Conservation (phyloP, 2,888 invertebrate species). For the Catocala fraxini region DNA sequence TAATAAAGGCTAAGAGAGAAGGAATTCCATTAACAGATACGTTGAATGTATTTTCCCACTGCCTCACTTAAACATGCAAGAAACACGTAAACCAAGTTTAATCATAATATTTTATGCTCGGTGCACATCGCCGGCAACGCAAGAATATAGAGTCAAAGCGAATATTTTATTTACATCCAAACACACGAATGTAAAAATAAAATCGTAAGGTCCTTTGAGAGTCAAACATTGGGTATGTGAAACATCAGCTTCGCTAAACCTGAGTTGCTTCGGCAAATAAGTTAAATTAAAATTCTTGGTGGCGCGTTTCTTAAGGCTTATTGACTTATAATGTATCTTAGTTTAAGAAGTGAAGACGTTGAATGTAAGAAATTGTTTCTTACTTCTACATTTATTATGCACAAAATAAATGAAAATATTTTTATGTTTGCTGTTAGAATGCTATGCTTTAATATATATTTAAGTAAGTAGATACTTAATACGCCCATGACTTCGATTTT, state of each 20-base stretch:
- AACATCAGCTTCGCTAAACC: slow-evolving; percentile 26
- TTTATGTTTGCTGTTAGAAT: too few relatives aligned
- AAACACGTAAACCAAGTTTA: slow-evolving; percentile 26
- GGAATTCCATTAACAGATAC: slow-evolving; percentile 1
- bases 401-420: too few relatives aligned
- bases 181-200: slow-evolving; percentile 54
- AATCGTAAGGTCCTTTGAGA: slow-evolving; percentile 53
- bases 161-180: slow-evolving; percentile 53
- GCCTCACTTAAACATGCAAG: slow-evolving; percentile 12
- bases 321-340: background rate
- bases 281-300: slow-evolving; percentile 47
- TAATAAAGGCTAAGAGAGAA: too few relatives aligned
- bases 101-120: slow-evolving; percentile 43
- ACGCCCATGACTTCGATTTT: too few relatives aligned
- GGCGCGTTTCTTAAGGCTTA: slow-evolving; percentile 6
- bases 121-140: slow-evolving; percentile 21
- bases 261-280: slow-evolving; percentile 42
- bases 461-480: too few relatives aligned
- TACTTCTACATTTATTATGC: too few relatives aligned
- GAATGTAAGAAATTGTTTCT: too few relatives aligned
- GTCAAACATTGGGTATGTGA: slow-evolving; percentile 12
- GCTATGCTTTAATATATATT: too few relatives aligned
- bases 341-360: too few relatives aligned
- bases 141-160: slow-evolving; percentile 54
- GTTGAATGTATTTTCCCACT: slow-evolving; percentile 15